phyloP scores from a whole-genome alignment of 2,888 invertebrate genomes.

The Encarsia formosa region DNA sequence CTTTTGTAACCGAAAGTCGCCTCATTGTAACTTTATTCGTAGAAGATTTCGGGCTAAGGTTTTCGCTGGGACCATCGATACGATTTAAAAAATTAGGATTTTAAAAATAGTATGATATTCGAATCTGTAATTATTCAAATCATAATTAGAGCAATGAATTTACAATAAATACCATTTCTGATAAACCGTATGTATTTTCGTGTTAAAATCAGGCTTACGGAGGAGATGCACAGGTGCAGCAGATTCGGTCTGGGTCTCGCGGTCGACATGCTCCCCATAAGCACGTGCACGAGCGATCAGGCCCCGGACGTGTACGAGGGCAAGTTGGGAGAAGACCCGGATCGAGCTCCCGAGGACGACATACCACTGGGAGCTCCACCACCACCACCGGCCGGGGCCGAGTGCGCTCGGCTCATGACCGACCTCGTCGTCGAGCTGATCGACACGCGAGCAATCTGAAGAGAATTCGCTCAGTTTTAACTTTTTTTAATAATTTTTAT shows the following conservation, averaged over 20 bases:
- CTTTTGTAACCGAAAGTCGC: too few species aligned
- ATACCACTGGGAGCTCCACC: too few species aligned
- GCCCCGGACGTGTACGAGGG: constrained; percentile 65
- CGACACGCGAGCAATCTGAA: constrained; percentile 59
- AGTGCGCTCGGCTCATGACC: constrained; percentile 65
- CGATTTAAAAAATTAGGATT: too few species aligned
- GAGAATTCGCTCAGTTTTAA: too few species aligned
- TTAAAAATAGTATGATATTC: too few species aligned
- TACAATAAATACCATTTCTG: neutral
- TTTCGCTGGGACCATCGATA: too few species aligned
- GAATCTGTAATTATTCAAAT: too few species aligned
- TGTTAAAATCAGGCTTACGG: constrained; percentile 54
- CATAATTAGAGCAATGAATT: too few species aligned
- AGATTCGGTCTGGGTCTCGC: constrained; percentile 67
- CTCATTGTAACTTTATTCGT: too few species aligned
- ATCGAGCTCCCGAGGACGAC: too few species aligned
- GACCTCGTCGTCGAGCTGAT: constrained; percentile 66
- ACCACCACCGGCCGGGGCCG: constrained; percentile 56
- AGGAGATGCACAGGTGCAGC: constrained; percentile 62
- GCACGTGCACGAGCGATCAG: constrained; percentile 66
- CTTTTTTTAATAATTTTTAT: too few species aligned
- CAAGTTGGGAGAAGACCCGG: constrained; percentile 42
- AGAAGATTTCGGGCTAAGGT: too few species aligned
- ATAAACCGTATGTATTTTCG: constrained; percentile 19
- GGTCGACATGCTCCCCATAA: constrained; percentile 69